These are phyloP conservation scores for Cettia cetti DNA, from an alignment of 2,113 vertebrate species.

Conservation along the genomic window DNA sequence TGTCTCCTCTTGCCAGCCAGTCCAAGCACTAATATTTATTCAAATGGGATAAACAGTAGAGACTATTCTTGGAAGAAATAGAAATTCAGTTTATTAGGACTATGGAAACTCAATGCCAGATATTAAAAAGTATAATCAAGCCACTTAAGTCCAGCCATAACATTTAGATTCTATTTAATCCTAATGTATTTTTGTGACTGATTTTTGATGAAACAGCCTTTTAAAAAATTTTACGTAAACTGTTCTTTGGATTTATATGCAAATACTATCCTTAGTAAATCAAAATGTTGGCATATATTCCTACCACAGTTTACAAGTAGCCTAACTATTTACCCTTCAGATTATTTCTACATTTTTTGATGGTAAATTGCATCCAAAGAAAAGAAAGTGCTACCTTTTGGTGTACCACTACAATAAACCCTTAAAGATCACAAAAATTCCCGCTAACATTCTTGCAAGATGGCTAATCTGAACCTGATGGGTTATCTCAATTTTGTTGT, in stretches of 20 bases:
- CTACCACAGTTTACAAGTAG: not conserved
- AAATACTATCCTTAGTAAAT: not conserved
- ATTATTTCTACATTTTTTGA: not conserved
- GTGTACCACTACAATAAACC: not conserved
- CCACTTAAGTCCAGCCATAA: conserved; percentile 41
- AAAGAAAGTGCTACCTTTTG: not conserved
- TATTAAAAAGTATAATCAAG: conserved; percentile 26
- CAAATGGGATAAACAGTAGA: not conserved
- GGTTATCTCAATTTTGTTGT: not conserved
- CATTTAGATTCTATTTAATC: conserved; percentile 41
- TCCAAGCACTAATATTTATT: conserved; percentile 31
- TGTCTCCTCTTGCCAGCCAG: not conserved
- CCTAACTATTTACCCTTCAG: conserved; percentile 11
- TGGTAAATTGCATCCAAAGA: not conserved
- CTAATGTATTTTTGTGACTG: conserved; percentile 17
- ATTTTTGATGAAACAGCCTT: conserved; percentile 14
- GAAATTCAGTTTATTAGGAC: conserved; percentile 1
- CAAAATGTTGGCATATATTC: not conserved
- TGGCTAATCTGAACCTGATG: not conserved
- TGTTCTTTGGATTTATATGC: conserved; percentile 11
- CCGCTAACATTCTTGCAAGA: not conserved
- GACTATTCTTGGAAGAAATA: not conserved
- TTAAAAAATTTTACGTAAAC: not conserved
- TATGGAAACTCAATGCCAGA: not conserved
- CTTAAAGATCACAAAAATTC: not conserved